A percentile compares a stretch with the other conserved stretches of the same genome.
phyloP scores from a whole-genome alignment of 2,888 invertebrate genomes.

The Cryptus armator region DNA sequence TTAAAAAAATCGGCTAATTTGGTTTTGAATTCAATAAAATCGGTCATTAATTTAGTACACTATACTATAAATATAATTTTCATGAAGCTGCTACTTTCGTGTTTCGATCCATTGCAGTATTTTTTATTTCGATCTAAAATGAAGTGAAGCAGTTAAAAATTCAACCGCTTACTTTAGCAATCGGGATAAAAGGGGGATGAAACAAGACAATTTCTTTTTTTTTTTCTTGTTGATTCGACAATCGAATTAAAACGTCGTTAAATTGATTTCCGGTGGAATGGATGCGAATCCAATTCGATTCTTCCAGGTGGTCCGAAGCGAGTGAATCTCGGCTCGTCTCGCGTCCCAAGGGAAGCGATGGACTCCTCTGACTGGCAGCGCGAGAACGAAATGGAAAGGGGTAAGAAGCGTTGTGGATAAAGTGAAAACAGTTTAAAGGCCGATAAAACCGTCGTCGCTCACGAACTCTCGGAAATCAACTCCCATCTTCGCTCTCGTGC shows the following conservation, averaged over 20 bases:
- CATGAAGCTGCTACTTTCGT: too few relatives aligned
- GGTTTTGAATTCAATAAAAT: too few relatives aligned
- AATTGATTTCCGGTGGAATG: slow-evolving; percentile 16
- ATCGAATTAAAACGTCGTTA: slow-evolving; percentile 10
- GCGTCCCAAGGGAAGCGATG: slow-evolving; percentile 33
- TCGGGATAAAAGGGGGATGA: background rate
- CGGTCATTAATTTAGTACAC: too few relatives aligned
- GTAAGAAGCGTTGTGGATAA: slow-evolving; percentile 72
- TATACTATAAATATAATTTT: too few relatives aligned
- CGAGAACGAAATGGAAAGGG: slow-evolving; percentile 44
- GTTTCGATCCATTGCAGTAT: too few relatives aligned
- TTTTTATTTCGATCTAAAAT: too few relatives aligned
- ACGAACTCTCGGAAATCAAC: slow-evolving; percentile 69
- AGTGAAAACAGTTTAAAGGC: slow-evolving; percentile 81
- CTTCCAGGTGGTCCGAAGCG: slow-evolving; percentile 62
- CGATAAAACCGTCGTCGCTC: slow-evolving; percentile 78
- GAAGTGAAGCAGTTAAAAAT: too few relatives aligned
- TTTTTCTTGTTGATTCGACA: background rate
- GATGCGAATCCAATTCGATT: slow-evolving; percentile 34
- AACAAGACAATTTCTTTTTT: background rate
- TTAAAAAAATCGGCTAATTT: too few relatives aligned
- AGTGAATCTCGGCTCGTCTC: slow-evolving; percentile 44
- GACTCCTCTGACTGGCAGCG: slow-evolving; percentile 23
- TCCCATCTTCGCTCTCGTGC: slow-evolving; percentile 54
- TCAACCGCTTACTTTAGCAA: background rate